Conservation (phyloP, 2,888 invertebrate species). For the Spodoptera picta region DNA sequence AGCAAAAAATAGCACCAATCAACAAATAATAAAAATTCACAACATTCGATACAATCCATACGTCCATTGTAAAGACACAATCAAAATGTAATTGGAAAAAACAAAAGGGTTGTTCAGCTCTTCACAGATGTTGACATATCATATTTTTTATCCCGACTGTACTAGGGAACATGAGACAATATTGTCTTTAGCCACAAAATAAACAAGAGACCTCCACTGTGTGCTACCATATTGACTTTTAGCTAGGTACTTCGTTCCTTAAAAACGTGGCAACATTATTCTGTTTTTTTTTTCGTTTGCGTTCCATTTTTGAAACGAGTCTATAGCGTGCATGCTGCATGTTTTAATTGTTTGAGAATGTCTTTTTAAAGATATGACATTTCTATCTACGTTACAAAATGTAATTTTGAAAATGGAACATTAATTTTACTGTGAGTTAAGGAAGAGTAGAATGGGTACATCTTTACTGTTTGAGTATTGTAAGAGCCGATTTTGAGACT, state of each 20-base stretch:
- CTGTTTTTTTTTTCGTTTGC: constrained; percentile 7
- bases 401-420: too few species aligned
- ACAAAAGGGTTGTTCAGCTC: constrained; percentile 16
- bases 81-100: constrained; percentile 2
- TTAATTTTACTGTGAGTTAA: too few species aligned
- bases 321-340: background rate
- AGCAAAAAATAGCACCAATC: too few species aligned
- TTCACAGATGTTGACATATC: constrained; percentile 2
- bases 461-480: too few species aligned
- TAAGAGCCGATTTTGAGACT: too few species aligned
- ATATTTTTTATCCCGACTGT: constrained; percentile 30
- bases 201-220: constrained; percentile 39
- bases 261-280: constrained; percentile 27
- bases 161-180: constrained; percentile 47
- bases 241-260: constrained; percentile 35
- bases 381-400: too few species aligned
- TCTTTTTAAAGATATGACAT: too few species aligned
- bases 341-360: background rate
- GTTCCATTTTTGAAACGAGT: background rate
- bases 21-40: constrained; percentile 4
- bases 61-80: constrained; percentile 2
- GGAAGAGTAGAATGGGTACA: too few species aligned
- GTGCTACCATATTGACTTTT: constrained; percentile 39
- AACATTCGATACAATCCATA: constrained; percentile 1
- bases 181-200: constrained; percentile 44